Conservation (phyloP, 1,140 invertebrate species). For the Schlechtendalia chinensis region DNA sequence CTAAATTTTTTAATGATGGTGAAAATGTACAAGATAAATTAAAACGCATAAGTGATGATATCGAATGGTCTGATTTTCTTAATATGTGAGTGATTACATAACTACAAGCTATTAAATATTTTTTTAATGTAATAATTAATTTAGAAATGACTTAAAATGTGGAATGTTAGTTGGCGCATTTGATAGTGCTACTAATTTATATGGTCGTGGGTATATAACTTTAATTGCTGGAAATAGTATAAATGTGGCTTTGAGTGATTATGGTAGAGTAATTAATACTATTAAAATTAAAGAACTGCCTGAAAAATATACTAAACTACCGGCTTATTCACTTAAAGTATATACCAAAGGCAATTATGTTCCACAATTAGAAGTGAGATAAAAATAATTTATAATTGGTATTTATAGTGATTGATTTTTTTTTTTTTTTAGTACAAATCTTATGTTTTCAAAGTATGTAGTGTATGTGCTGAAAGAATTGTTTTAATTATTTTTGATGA, state of each 20-base stretch:
- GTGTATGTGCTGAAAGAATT: constrained; percentile 2
- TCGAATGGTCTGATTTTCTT: neutral
- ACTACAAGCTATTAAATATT: neutral
- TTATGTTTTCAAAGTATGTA: constrained; percentile 4
- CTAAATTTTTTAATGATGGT: constrained; percentile 17
- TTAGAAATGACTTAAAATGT: constrained; percentile 7
- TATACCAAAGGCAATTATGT: constrained; percentile 26
- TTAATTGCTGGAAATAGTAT: constrained; percentile 31
- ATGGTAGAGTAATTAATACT: constrained; percentile 42
- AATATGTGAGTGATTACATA: neutral
- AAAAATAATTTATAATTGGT: neutral
- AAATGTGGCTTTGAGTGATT: constrained; percentile 32
- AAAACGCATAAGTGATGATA: constrained; percentile 15
- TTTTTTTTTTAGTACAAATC: constrained; percentile 26
- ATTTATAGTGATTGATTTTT: neutral
- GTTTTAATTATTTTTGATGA: constrained; percentile 16
- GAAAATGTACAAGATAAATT: constrained; percentile 35
- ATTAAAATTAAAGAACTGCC: neutral
- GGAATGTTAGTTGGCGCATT: constrained; percentile 41
- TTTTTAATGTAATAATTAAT: neutral
- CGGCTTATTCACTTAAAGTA: constrained; percentile 35
- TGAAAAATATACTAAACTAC: neutral
- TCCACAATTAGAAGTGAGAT: constrained; percentile 15
- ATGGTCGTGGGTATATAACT: constrained; percentile 33
- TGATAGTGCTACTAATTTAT: constrained; percentile 9